These are phyloP conservation scores for Sinella curviseta DNA, from an alignment of 1,140 invertebrate genomes.

Conservation along the genomic window DNA sequence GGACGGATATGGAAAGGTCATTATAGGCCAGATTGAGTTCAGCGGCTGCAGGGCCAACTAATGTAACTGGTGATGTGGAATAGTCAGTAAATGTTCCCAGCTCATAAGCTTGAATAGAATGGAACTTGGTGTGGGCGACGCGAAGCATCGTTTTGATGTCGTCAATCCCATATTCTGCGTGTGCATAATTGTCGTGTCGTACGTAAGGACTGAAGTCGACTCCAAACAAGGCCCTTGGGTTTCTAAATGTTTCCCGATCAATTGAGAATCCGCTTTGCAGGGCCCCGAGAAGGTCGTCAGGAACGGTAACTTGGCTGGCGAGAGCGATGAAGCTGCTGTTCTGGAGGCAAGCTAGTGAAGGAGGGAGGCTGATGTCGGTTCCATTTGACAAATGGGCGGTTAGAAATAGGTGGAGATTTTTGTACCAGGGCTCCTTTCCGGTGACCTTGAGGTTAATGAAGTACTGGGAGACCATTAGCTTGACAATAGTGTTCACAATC, in stretches of 20 bases:
- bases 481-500: background rate
- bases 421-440: background rate
- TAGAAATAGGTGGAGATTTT: background rate
- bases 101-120: background rate
- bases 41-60: background rate
- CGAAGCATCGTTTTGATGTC: background rate
- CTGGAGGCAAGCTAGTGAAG: background rate
- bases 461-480: background rate
- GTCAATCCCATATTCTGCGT: background rate
- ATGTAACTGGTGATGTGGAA: background rate
- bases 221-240: background rate
- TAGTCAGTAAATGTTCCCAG: background rate
- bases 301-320: background rate
- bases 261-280: background rate
- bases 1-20: background rate
- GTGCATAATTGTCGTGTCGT: background rate
- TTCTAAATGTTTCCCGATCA: background rate
- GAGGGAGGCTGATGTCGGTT: background rate
- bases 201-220: background rate
- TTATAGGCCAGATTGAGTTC: background rate
- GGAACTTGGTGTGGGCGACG: background rate
- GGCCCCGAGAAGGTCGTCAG: background rate
- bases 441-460: background rate
- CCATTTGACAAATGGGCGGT: background rate
- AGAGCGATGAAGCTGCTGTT: background rate